Percentiles rank a stretch among this genome's conserved stretches.
phyloP scores from a whole-genome alignment of 2,113 vertebrate species.

The Patagioenas fasciata region DNA sequence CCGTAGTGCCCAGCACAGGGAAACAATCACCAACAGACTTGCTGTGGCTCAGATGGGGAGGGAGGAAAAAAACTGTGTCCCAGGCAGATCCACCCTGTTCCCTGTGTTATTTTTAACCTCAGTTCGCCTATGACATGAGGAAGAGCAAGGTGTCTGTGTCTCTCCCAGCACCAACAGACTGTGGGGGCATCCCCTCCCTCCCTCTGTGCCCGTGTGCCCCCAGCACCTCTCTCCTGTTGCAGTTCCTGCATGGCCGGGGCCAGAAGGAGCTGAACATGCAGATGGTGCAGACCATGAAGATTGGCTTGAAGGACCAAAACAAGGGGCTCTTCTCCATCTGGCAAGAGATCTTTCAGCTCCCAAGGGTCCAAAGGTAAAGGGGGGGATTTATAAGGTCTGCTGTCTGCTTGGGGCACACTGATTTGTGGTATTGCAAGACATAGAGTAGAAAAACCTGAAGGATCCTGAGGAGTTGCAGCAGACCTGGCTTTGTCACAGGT shows the following conservation, averaged over 20 bases:
- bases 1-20: too few species aligned
- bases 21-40: too few species aligned
- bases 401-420: neutral
- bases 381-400: neutral
- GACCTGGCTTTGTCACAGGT: neutral
- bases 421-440: neutral
- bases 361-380: conserved; percentile 81
- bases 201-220: rapidly evolving
- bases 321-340: conserved; percentile 93
- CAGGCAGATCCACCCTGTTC: neutral
- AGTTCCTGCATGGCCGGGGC: conserved; percentile 92
- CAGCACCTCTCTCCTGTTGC: neutral
- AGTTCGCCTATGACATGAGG: rapidly evolving
- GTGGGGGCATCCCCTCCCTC: neutral
- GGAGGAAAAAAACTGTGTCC: neutral
- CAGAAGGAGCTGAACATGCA: conserved; percentile 80
- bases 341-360: conserved; percentile 97
- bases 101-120: neutral
- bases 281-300: conserved; percentile 78
- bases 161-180: too few species aligned
- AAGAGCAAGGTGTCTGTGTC: rapidly evolving
- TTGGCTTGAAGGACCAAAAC: conserved; percentile 95
- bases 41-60: neutral
- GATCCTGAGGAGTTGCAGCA: neutral
- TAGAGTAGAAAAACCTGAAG: neutral